Conservation (phyloP, 2,888 invertebrate species). For the Drosophila quinaria region DNA sequence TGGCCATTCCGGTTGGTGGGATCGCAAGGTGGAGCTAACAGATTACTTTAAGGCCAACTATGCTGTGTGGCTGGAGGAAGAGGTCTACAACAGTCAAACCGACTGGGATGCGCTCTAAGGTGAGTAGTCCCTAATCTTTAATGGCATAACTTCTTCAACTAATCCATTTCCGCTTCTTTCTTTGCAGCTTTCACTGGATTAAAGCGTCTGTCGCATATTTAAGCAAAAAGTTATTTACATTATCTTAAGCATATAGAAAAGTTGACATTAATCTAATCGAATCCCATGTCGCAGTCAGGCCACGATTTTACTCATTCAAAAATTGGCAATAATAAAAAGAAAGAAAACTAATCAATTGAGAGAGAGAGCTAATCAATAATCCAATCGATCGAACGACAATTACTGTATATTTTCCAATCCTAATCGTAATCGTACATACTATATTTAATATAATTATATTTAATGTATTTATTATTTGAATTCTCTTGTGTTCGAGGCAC, state of each 20-base stretch:
- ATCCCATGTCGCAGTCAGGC: constrained; percentile 54
- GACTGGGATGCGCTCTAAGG: constrained; percentile 89
- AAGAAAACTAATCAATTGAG: constrained; percentile 44
- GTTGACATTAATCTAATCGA: constrained; percentile 70
- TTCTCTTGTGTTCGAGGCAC: constrained; percentile 45
- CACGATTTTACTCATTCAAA: constrained; percentile 30
- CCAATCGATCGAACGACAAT: constrained; percentile 37
- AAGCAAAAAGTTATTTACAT: constrained; percentile 73
- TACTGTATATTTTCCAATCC: constrained; percentile 53
- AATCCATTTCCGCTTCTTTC: neutral
- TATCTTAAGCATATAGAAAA: constrained; percentile 62
- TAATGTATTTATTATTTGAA: constrained; percentile 69
- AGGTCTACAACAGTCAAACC: constrained; percentile 95
- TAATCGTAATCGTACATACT: constrained; percentile 37
- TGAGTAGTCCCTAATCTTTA: neutral
- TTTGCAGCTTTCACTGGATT: constrained; percentile 24
- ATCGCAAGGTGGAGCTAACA: constrained; percentile 90
- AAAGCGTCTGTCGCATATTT: constrained; percentile 41
- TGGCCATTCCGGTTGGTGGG: constrained; percentile 86
- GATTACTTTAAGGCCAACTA: constrained; percentile 97
- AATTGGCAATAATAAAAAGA: constrained; percentile 61
- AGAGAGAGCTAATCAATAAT: constrained; percentile 22
- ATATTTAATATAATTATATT: constrained; percentile 42
- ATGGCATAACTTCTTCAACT: neutral
- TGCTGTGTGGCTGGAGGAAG: constrained; percentile 97